These are phyloP conservation scores for Barypeithes pellucidus DNA, from an alignment of 2,888 invertebrate genomes.

Conservation along the genomic window DNA sequence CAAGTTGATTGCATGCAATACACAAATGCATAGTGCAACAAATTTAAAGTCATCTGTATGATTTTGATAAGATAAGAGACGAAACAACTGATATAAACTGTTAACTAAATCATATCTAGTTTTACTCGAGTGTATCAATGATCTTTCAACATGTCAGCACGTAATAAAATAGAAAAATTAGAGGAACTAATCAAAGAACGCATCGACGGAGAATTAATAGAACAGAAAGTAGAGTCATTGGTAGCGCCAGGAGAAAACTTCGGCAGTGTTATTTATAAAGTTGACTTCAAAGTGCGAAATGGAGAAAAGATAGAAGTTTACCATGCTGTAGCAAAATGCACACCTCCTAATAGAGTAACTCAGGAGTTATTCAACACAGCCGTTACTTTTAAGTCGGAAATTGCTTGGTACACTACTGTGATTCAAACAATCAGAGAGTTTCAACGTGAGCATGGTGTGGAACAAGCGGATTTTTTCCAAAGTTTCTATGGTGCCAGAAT, in stretches of 20 bases:
- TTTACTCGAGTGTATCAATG: neutral
- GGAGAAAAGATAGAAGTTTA: constrained; percentile 27
- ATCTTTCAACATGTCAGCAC: constrained; percentile 11
- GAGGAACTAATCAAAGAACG: constrained; percentile 38
- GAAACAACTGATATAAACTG: too few relatives aligned
- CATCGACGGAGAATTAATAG: constrained; percentile 41
- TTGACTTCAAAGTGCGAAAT: constrained; percentile 38
- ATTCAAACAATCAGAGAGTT: constrained; percentile 70
- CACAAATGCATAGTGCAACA: too few relatives aligned
- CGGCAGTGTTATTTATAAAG: constrained; percentile 42
- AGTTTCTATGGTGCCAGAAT: constrained; percentile 60
- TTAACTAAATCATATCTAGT: neutral
- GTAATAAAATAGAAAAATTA: constrained; percentile 39
- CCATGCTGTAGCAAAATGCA: constrained; percentile 51
- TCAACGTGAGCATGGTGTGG: constrained; percentile 68
- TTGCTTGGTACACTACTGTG: constrained; percentile 72
- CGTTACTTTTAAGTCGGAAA: constrained; percentile 72
- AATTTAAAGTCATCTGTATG: too few relatives aligned
- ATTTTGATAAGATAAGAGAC: too few relatives aligned
- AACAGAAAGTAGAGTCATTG: constrained; percentile 28
- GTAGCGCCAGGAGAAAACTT: constrained; percentile 42
- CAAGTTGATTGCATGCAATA: too few relatives aligned
- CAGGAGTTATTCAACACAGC: constrained; percentile 71
- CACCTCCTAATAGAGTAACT: constrained; percentile 38
- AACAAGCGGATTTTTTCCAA: constrained; percentile 67